Evolutionary conservation across 2,113 vertebrate genomes (phyloP).

Genomic region (Pyrgilauda ruficollis): DNA sequence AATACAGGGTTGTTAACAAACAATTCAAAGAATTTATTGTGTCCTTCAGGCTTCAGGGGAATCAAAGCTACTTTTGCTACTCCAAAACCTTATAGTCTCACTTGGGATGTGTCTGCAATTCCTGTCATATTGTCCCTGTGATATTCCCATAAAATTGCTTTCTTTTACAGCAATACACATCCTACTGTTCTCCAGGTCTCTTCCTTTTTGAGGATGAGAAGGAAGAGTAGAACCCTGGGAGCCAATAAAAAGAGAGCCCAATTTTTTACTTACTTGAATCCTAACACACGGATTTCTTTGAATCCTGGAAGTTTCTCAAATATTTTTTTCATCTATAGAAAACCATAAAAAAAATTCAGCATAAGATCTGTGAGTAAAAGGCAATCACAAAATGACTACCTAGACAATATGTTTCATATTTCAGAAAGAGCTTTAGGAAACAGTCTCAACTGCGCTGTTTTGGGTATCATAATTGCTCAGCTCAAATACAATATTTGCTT

Average conservation of each 20-base stretch:
- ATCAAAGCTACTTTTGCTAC: background rate
- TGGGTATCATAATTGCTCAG: background rate
- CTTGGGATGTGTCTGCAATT: background rate
- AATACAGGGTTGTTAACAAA: background rate
- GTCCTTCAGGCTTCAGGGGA: background rate
- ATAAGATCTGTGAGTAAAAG: background rate
- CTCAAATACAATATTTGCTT: background rate
- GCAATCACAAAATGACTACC: background rate
- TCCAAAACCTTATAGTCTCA: background rate
- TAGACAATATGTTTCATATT: background rate
- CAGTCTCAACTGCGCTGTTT: background rate
- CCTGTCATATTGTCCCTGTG: background rate
- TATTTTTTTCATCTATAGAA: constrained; percentile 83
- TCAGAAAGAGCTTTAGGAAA: background rate
- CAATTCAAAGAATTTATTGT: background rate
- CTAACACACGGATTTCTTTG: constrained; percentile 80
- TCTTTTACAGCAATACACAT: background rate
- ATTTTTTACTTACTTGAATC: constrained; percentile 85
- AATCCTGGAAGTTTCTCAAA: constrained; percentile 88
- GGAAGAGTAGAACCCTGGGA: background rate
- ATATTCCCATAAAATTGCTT: background rate
- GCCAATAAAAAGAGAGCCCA: background rate
- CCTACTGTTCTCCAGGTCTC: background rate
- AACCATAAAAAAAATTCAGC: background rate
- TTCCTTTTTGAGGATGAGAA: background rate